Evolutionary conservation across 2,888 invertebrate species (phyloP), one percentile per base, ranked within the genome.

Genomic region (Philereme vetulata): DNA sequence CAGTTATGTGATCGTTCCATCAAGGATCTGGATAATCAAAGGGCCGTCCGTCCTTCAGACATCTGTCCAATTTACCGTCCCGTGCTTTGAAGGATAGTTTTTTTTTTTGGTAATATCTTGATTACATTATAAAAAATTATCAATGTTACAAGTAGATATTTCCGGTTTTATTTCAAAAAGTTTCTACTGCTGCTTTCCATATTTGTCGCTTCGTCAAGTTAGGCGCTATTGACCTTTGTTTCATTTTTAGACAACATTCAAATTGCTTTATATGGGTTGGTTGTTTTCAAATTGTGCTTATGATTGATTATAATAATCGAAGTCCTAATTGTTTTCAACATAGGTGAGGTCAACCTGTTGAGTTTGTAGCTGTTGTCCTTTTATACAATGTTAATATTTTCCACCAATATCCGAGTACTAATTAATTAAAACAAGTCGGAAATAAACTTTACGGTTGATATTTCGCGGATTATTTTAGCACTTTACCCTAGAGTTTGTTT

Each of bases 311-410:
- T 9, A 4, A 49, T n/a, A 34, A 51, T 56, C 9, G 6, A 43
- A 52, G 4, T 36, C 33, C 44, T 46, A 54, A 58, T 54, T 54
- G 52, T 56, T 62, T 55, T 11, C 49, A 59, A 52, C 62, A n/a
- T 57, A 60, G 60, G 40, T 67, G 71, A 79, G 78, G 77, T 70
- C 74, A 65, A 55, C 68, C 6, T 55, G 60, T 62, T 57, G 59
- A 33, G 50, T 59, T 51, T 65, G 40, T 51, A 71, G 66, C 65
- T 33, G 76, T 61, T 66, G 73, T 77, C 82, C 80, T 81, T 78
- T 73, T 60, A 43, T 38, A 51, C 60, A 52, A 50, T 62, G 34
- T 51, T n/a, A 47, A 7, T 47, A 50, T 52, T 48, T 42, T 46
- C 44, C 11, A 21, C 52, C 36, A 57, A 56, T 53, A 56, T 48